phyloP scores from a whole-genome alignment of 2,888 invertebrate genomes.

The Xestoiulus laeticollis region DNA sequence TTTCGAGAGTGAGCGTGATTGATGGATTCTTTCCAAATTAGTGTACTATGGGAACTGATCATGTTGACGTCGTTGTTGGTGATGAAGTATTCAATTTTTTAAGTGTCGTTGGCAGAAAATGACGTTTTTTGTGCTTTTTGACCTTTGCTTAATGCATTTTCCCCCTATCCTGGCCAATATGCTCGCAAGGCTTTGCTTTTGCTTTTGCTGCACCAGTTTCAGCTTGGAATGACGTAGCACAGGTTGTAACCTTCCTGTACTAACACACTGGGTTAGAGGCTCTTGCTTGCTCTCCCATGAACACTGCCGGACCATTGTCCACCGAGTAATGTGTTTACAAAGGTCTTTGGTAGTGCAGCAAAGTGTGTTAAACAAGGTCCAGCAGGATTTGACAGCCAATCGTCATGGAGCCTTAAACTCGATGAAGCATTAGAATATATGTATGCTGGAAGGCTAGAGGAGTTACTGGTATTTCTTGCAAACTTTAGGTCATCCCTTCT shows the following conservation, averaged over 20 bases:
- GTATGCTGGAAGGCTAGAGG: background rate
- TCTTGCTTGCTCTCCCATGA: background rate
- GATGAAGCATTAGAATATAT: background rate
- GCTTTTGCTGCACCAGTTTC: background rate
- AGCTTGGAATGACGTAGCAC: background rate
- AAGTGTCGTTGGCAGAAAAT: slow-evolving; percentile 31
- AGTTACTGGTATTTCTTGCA: no score
- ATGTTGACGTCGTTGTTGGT: slow-evolving; percentile 21
- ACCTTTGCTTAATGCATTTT: background rate
- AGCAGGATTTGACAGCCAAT: background rate
- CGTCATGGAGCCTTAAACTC: background rate
- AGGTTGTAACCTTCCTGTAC: background rate
- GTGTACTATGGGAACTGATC: background rate
- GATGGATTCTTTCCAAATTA: background rate
- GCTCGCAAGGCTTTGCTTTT: background rate
- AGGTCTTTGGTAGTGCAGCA: background rate
- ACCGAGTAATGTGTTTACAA: background rate
- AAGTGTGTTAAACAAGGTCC: background rate
- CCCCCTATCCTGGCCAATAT: background rate
- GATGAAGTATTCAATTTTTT: slow-evolving; percentile 17
- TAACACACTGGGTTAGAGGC: background rate
- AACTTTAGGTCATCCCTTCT: no score
- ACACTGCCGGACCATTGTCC: background rate
- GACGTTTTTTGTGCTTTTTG: slow-evolving; percentile 22
- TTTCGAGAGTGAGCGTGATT: background rate